Evolutionary conservation across 2,113 vertebrate genomes (phyloP).

Genomic region (Bujurquina vittata): DNA sequence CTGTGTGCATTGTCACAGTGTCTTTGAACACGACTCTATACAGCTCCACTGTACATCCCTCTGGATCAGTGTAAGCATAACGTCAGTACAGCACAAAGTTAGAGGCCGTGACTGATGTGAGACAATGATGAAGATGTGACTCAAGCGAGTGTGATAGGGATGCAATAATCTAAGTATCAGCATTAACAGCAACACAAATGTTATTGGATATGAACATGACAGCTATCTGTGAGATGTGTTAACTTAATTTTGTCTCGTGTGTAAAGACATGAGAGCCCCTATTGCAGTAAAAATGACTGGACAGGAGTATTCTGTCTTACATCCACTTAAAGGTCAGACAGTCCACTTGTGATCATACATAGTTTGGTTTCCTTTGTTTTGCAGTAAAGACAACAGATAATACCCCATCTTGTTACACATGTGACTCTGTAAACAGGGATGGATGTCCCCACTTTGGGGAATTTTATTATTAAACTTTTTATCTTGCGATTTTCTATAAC

Average conservation of each 20-base stretch:
- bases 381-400: not conserved
- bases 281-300: too few species aligned
- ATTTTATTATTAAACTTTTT: not conserved
- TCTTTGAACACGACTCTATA: not conserved
- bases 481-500: not conserved
- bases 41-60: not conserved
- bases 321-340: not conserved
- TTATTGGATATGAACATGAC: not conserved
- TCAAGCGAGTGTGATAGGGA: not conserved
- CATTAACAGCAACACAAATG: not conserved
- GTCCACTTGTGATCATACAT: not conserved
- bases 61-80: slow-evolving; percentile 1
- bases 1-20: slow-evolving; percentile 1
- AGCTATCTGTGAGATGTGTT: not conserved
- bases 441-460: not conserved
- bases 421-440: not conserved
- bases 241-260: not conserved
- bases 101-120: not conserved
- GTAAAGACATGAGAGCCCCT: not conserved
- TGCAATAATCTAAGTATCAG: not conserved
- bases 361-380: not conserved
- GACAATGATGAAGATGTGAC: slow-evolving; percentile 9
- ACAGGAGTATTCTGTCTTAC: too few species aligned
- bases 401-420: not conserved
- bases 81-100: not conserved